A percentile compares a stretch with the other conserved stretches of the same genome.
Evolutionary conservation across 2,797 vertebrate species (phyloP).

Genomic region (Dromococcyx pavoninus): DNA sequence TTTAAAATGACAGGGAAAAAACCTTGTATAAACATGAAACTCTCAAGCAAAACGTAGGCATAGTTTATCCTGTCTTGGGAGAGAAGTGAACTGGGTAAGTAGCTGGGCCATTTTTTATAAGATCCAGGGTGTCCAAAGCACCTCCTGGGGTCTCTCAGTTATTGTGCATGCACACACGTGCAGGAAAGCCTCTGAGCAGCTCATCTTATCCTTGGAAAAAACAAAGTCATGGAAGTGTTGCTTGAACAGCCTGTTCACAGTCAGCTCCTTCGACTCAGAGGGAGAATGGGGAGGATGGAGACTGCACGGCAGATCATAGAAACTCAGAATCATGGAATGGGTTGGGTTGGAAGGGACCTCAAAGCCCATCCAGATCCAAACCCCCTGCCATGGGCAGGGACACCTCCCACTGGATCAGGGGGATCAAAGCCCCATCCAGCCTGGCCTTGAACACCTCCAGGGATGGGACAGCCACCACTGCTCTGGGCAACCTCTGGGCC

Average conservation of each 20-base stretch:
- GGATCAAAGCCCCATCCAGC: too few relatives aligned
- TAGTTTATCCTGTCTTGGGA: background rate
- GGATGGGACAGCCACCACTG: too few relatives aligned
- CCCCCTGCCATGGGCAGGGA: too few relatives aligned
- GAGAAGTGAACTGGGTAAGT: background rate
- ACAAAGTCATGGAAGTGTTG: background rate
- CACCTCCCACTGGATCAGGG: too few relatives aligned
- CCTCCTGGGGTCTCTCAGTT: background rate
- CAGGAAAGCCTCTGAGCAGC: background rate
- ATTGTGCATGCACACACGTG: accelerated
- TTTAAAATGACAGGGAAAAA: background rate
- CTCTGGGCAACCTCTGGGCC: too few relatives aligned
- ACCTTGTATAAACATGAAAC: background rate
- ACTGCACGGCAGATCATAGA: background rate
- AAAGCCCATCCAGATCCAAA: too few relatives aligned
- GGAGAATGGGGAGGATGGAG: background rate
- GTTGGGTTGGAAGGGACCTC: too few relatives aligned
- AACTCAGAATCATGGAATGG: too few relatives aligned
- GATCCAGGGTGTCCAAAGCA: background rate
- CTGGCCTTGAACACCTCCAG: too few relatives aligned
- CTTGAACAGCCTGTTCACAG: background rate
- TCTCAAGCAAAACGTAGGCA: background rate
- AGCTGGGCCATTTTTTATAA: background rate
- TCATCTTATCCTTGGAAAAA: background rate
- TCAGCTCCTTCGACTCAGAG: background rate